phyloP scores from a whole-genome alignment of 2,888 invertebrate species.

The Idaea biselata region DNA sequence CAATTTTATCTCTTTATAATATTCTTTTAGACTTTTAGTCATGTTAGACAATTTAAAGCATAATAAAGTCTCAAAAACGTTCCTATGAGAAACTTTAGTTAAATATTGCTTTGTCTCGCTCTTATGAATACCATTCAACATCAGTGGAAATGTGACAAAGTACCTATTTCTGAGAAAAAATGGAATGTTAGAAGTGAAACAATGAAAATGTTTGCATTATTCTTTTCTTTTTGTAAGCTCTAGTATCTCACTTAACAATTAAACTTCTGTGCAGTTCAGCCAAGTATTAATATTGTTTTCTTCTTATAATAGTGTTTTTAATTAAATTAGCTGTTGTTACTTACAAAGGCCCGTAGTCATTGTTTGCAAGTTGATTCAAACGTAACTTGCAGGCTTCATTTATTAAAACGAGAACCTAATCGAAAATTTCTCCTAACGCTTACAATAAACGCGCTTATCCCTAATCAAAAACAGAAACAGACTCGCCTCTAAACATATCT shows the following conservation, averaged over 20 bases:
- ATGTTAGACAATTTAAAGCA: no score
- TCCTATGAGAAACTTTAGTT: no score
- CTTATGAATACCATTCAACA: no score
- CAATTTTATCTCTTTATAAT: no score
- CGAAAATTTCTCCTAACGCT: constrained; percentile 20
- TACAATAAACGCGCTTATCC: constrained; percentile 45
- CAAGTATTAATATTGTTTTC: neutral
- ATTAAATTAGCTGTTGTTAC: neutral
- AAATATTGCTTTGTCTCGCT: no score
- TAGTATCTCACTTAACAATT: neutral
- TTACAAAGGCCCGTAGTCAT: neutral
- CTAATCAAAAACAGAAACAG: constrained; percentile 45
- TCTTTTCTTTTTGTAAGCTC: neutral
- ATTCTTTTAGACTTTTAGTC: no score
- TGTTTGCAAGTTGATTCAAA: neutral
- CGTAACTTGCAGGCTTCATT: constrained; percentile 1
- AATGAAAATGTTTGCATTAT: neutral
- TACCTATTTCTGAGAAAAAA: no score
- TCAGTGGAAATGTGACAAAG: no score
- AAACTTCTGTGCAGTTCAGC: neutral
- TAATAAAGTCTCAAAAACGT: no score
- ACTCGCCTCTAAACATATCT: constrained; percentile 31
- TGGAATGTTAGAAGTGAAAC: neutral
- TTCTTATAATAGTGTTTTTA: neutral
- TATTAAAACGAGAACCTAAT: constrained; percentile 7